Conservation (phyloP, 37 sponge, comb jelly and placozoan genomes). For the Beroe ovata region DNA sequence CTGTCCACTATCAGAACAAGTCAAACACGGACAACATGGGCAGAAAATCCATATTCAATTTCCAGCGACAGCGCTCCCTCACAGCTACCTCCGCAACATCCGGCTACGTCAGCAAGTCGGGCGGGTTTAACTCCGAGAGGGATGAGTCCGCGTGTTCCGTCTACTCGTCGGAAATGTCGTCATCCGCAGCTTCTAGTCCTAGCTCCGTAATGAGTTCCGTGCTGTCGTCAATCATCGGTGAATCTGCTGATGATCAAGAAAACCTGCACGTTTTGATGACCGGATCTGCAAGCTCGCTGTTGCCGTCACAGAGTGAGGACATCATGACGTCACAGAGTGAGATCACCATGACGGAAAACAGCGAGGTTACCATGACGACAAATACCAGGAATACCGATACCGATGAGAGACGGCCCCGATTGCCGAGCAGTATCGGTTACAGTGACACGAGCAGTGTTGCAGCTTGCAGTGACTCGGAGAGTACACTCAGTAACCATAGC, state of each 20-base stretch:
- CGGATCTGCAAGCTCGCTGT: not conserved
- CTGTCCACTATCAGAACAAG: constrained; percentile 52
- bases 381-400: too few relatives aligned
- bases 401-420: not conserved
- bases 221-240: not conserved
- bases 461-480: constrained; percentile 17
- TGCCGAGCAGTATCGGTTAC: not conserved
- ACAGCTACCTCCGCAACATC: constrained; percentile 21
- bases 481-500: constrained; percentile 7
- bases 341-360: not conserved
- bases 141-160: not conserved
- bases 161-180: not conserved
- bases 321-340: not conserved
- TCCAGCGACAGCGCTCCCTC: not conserved
- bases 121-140: not conserved
- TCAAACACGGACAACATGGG: constrained; percentile 53
- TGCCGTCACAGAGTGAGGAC: not conserved
- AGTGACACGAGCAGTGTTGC: not conserved
- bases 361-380: not conserved
- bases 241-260: not conserved
- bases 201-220: not conserved
- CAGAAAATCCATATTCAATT: constrained; percentile 6
- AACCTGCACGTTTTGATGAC: not conserved
- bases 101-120: not conserved
- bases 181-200: not conserved